Evolutionary conservation across 1,140 invertebrate genomes (phyloP).

Genomic region (Drosophila pachea): DNA sequence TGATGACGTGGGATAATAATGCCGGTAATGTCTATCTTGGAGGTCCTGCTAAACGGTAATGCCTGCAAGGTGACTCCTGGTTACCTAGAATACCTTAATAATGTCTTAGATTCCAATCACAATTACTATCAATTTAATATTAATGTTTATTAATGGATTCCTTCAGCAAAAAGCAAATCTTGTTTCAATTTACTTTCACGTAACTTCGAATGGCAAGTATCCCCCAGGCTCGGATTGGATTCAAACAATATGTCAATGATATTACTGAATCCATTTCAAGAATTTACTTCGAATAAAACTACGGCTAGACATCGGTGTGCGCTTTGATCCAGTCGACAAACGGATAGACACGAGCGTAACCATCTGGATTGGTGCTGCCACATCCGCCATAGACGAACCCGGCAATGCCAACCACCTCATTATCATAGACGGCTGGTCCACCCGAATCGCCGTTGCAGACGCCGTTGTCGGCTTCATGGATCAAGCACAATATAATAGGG

Average conservation of each 20-base stretch:
- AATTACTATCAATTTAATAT: constrained; percentile 10
- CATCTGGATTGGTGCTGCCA: constrained; percentile 79
- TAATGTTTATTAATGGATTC: constrained; percentile 7
- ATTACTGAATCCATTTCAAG: background rate
- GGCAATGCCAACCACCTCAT: constrained; percentile 65
- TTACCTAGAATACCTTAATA: constrained; percentile 21
- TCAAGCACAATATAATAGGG: constrained; percentile 50
- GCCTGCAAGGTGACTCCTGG: background rate
- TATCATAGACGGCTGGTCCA: constrained; percentile 63
- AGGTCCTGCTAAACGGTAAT: background rate
- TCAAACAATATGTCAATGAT: background rate
- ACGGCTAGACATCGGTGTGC: constrained; percentile 28
- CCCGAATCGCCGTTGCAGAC: constrained; percentile 69
- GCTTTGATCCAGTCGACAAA: constrained; percentile 79
- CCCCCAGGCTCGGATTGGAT: background rate
- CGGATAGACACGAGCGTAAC: constrained; percentile 80
- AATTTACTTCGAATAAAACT: background rate
- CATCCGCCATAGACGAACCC: constrained; percentile 60
- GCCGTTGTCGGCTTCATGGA: constrained; percentile 53
- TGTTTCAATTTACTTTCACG: background rate
- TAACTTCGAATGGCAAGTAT: background rate
- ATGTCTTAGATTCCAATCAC: constrained; percentile 16
- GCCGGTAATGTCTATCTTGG: background rate
- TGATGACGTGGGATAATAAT: background rate
- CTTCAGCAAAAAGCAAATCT: constrained; percentile 3